Evolutionary conservation across 2,888 invertebrate species (phyloP).

Genomic region (Drosophila hawaiiensis): DNA sequence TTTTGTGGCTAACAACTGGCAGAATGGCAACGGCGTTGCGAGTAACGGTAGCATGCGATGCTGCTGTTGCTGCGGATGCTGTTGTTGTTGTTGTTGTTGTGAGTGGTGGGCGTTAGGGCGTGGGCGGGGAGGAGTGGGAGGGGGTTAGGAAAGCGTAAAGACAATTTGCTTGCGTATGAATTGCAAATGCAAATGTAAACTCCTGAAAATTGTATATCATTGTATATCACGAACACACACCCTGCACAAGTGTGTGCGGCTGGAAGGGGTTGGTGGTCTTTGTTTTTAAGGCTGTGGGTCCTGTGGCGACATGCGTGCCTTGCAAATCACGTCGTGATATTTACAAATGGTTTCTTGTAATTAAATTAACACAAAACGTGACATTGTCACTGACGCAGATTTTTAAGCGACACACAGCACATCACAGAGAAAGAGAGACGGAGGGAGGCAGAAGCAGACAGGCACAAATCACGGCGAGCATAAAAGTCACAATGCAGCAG

Average conservation of each 20-base stretch:
- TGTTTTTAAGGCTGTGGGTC: background rate
- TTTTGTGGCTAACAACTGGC: slow-evolving; percentile 15
- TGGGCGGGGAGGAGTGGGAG: background rate
- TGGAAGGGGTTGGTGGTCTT: slow-evolving; percentile 4
- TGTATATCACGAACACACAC: slow-evolving; percentile 34
- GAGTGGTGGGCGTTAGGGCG: background rate
- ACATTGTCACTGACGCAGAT: slow-evolving; percentile 79
- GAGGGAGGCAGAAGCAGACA: slow-evolving; percentile 10
- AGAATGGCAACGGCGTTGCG: slow-evolving; percentile 18
- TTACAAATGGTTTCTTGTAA: slow-evolving; percentile 80
- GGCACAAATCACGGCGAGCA: slow-evolving; percentile 61
- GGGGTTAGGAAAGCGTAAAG: slow-evolving; percentile 34
- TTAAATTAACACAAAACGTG: slow-evolving; percentile 81
- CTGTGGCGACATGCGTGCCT: slow-evolving; percentile 58
- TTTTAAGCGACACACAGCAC: slow-evolving; percentile 65
- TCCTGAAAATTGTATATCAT: slow-evolving; percentile 65
- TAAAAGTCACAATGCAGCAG: slow-evolving; percentile 54
- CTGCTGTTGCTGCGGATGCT: background rate
- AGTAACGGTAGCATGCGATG: slow-evolving; percentile 8
- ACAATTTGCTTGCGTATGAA: slow-evolving; percentile 62
- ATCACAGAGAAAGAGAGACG: slow-evolving; percentile 4
- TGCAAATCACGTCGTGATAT: slow-evolving; percentile 79
- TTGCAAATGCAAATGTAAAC: slow-evolving; percentile 73
- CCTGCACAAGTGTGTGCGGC: background rate
- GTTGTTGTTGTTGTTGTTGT: background rate